Evolutionary conservation across 2,797 vertebrate species (phyloP).

Genomic region (Enteromius radiatus): DNA sequence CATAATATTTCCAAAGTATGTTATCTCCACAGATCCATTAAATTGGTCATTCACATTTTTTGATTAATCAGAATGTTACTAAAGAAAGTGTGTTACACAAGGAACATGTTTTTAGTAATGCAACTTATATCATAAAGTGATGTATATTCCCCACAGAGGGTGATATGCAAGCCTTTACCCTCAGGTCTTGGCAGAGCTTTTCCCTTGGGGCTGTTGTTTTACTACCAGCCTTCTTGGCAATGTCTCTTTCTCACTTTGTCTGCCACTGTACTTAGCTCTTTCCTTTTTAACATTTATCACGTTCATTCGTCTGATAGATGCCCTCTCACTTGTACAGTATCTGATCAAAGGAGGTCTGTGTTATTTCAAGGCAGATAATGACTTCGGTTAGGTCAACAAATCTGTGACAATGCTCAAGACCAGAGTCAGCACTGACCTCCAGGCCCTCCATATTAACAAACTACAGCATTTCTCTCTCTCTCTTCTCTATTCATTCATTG

Average conservation of each 20-base stretch:
- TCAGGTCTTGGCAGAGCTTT: conserved; percentile 17
- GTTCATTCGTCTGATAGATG: conserved; percentile 12
- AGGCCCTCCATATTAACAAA: conserved; percentile 35
- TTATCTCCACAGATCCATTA: not conserved
- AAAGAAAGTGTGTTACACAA: not conserved
- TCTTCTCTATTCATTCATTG: conserved; percentile 28
- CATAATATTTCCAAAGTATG: not conserved
- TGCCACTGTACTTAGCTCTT: not conserved
- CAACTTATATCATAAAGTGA: not conserved
- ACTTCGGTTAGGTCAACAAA: conserved; percentile 36
- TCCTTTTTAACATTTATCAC: not conserved
- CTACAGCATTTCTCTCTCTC: not conserved
- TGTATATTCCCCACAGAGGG: not conserved
- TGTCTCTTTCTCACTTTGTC: not conserved
- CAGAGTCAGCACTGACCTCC: conserved; percentile 33
- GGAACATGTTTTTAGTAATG: not conserved
- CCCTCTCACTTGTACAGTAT: conserved; percentile 30
- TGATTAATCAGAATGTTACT: not conserved
- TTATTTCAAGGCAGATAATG: conserved; percentile 34
- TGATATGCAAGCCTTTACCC: not conserved
- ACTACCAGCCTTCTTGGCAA: not conserved
- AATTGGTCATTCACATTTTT: not conserved
- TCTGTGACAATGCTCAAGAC: conserved; percentile 19
- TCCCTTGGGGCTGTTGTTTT: conserved; percentile 12
- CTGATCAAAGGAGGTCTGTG: conserved; percentile 45